Conservation (phyloP, 2,113 vertebrate genomes). For the Tetraodon nigroviridis region DNA sequence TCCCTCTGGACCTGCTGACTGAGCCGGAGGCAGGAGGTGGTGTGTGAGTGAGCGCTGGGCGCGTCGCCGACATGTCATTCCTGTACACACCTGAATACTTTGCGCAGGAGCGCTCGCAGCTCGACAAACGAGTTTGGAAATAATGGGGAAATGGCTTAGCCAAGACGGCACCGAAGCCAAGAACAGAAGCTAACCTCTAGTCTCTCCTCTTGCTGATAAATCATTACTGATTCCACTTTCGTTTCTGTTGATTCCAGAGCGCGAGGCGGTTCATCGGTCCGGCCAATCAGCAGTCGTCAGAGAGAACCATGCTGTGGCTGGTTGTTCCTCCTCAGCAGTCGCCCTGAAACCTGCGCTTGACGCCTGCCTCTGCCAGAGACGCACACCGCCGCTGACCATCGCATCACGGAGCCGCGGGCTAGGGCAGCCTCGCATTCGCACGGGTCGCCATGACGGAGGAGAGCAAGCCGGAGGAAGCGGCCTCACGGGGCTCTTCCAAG, state of each 20-base stretch:
- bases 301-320: not conserved
- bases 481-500: not conserved
- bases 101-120: conserved; percentile 20
- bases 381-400: not conserved
- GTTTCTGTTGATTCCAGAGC: conserved; percentile 6
- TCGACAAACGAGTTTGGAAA: conserved; percentile 48
- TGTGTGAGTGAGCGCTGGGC: conserved; percentile 16
- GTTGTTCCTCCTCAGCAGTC: conserved; percentile 8
- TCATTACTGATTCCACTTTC: not conserved
- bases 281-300: not conserved
- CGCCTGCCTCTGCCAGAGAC: not conserved
- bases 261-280: conserved; percentile 2
- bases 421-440: not conserved
- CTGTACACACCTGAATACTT: conserved; percentile 38
- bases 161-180: not conserved
- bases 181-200: not conserved
- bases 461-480: conserved; percentile 1
- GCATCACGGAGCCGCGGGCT: conserved; percentile 2
- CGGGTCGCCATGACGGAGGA: conserved; percentile 42
- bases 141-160: conserved; percentile 32
- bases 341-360: not conserved
- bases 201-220: not conserved
- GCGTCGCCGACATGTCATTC: conserved; percentile 39
- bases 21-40: not conserved
- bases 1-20: not conserved